Conservation (phyloP, 1,140 invertebrate genomes). For the Riptortus pedestris region DNA sequence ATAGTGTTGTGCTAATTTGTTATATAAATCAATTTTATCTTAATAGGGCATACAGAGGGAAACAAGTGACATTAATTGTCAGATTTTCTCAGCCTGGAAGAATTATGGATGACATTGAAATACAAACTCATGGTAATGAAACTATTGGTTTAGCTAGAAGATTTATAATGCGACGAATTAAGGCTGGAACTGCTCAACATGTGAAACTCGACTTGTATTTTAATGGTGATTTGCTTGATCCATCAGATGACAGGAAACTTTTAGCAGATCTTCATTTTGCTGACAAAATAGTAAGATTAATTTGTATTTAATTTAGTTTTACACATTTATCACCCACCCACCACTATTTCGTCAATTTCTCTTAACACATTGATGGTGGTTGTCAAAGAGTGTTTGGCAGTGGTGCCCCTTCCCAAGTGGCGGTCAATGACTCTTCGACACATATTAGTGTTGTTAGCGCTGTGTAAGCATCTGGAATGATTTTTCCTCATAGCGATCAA, state of each 20-base stretch:
- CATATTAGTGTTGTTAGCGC: too few species aligned
- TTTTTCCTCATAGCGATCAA: too few species aligned
- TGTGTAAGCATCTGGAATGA: too few species aligned
- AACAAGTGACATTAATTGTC: constrained; percentile 75
- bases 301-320: not conserved
- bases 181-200: constrained; percentile 51
- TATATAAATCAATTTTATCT: not conserved
- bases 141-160: constrained; percentile 71
- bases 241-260: constrained; percentile 76
- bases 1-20: not conserved
- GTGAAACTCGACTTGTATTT: constrained; percentile 83
- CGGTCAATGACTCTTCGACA: too few species aligned
- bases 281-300: constrained; percentile 71
- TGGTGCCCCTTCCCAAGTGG: too few species aligned
- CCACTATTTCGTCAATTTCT: too few species aligned
- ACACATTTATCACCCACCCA: not conserved
- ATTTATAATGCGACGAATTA: constrained; percentile 62
- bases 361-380: too few species aligned
- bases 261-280: constrained; percentile 75
- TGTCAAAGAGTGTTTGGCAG: too few species aligned
- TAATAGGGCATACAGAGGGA: constrained; percentile 70
- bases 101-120: constrained; percentile 83
- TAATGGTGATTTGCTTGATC: constrained; percentile 80
- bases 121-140: constrained; percentile 89
- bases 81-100: constrained; percentile 82